Evolutionary conservation across 2,888 invertebrate genomes (phyloP), one percentile per base, ranked within the genome.

Genomic region (Junonia oenone): DNA sequence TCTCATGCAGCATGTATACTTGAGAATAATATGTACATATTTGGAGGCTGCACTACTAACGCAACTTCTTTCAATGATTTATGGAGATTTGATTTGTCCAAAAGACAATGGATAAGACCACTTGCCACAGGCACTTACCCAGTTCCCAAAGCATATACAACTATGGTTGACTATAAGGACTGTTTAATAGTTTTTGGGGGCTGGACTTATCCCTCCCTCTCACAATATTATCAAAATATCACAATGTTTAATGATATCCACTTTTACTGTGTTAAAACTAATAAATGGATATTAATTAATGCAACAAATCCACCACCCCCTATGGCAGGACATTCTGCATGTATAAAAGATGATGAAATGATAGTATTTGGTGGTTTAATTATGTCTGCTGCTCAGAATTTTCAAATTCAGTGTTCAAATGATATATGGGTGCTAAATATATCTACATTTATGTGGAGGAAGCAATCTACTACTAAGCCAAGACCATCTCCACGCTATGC

Each of bases 1-100:
- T 97, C 98, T 0, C 98, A 98, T 91, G 95, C 97, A 58, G 96
- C 97, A 33, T 96, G 96, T 72, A 92, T 95, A 45, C 92, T 95
- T 73, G 93, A 94, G 61, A 96, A 96, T 78, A 94, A 94, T 3
- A 96, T 99, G 96, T 99, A 96, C 75, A 93, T 99, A 45, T 98
- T 99, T 91, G 99, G 99, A 29, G 99, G 99, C 6, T 98, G 98
- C 69, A 98, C 98, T 9, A 95, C 96, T 33, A 95, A 96, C 52
- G 95, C 96, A 71, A 98, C 99, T 15, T 97, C 99, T 11, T 98
- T 98, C 74, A 99, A 99, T 89, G 99, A 99, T 88, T 91, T 99
- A 29, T 99, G 99, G 99, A 92, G 94, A 62, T 94, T 99, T 80
- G 97, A 99, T 89, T 91, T 99, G 59, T 95, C 95, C 0, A 94